Evolutionary conservation across 30 jellyfish, hydroid and myxozoan genomes (phyloP), one percentile per base, ranked within the genome.

Genomic region (Aurelia coerulea): DNA sequence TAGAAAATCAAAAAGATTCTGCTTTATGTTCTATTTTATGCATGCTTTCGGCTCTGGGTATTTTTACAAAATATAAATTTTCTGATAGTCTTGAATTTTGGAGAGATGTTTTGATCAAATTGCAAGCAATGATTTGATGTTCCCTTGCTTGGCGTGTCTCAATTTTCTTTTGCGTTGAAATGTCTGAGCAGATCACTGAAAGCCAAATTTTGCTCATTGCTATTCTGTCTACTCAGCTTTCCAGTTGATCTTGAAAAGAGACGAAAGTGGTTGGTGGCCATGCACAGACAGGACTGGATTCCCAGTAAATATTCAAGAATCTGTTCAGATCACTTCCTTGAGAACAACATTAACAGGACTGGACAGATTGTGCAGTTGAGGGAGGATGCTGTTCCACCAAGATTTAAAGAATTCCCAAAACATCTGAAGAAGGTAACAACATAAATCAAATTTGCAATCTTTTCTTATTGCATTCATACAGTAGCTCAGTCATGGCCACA

Each of bases 301-400:
- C 90, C 90, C 18, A 17, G 74, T 19, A 42, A 65, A 14, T 52
- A 80, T 35, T 80, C 90, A 42, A 12, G 73, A 49, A 65, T 80
- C 50, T 80, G 90, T 60, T 80, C 83, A 15, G 90, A 80, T 29
- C 90, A 80, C 68, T 80, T 80, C 59, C 34, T 14, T 18, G 90
- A 80, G 67, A 23, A 1, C 32, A 10, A 13, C 63, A 37, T 78
- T 14, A 46, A 78, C 67, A 34, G 79, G 39, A 56, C 88, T 18
- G 66, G 83, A 70, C 65, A 83, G 54, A 52, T 2, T 51, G 86
- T 72, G 2, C 52, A 54, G 51, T 19, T 68, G 66, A 59, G 66
- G 34, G 73, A 17, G 15, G 87, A 70, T 56, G 87, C 87, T 68
- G 67, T 59, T 16, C 92, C 92, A 23, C 1, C 88, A n/a, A 29